Base-by-base conservation (phyloP, 92 coral and sea anemone species). In the Epizoanthus rinbou region DNA sequence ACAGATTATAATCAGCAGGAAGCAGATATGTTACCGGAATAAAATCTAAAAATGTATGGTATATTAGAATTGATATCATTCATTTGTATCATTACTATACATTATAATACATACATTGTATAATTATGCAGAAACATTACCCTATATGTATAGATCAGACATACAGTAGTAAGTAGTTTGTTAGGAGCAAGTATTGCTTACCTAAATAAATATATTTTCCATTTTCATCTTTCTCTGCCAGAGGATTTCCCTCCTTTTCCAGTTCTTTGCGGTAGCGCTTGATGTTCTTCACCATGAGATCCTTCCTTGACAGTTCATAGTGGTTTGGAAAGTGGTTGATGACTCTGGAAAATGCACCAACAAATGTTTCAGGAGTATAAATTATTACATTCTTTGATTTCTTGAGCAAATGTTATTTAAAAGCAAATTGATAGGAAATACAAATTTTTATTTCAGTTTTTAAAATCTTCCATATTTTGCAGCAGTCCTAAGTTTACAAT, bases 261-360 rank as follows among this genome's bases (percentile, higher is more conserved):
- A 93, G 85, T 17, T 94, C 95, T 80, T 96, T 96, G 28, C 99
- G 93, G 84, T 96, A 96, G 63, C 99, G 80, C 75, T 97, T 97
- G 84, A 97, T 97, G 53, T 97, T 97, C 74, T 97, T 97, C 73
- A 97, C 91, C 99, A 97, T 97, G 60, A 97, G 74, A 74, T 97
- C 99, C 76, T 97, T 97, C 33, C 99, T 89, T 83, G 99, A 91
- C 33, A 97, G 89, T 76, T 97, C 99, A 90, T 94, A 97, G 86
- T 97, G 99, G 84, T 97, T 97, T 33, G 99, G 99, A 83, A 94
- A 97, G 80, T 97, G 99, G 83, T 92, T 94, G 80, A 91, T 91
- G 47, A 97, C 97, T 79, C 98, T 93, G 63, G 15, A 1, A 50
- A 50, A 50, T 10, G 11, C 50, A 43, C 31, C 31, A 28, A 28